Evolutionary conservation across 2,797 vertebrate species (phyloP), one percentile per base, ranked within the genome.

Genomic region (Nasua narica): DNA sequence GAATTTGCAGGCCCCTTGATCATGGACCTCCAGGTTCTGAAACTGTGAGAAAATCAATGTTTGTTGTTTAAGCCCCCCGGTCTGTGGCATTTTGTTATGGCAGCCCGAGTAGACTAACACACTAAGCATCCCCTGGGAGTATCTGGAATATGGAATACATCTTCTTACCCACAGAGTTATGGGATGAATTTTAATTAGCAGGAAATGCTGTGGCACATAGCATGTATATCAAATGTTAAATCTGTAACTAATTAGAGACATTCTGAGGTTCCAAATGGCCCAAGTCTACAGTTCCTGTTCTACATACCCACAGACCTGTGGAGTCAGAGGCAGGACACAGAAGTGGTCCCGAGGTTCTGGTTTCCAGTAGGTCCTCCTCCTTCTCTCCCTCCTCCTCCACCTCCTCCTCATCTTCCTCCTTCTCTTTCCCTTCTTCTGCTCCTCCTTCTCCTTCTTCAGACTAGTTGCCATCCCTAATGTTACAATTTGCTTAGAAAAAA

Each of bases 391-490:
- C 8, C 5, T 27, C 8, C 0, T n/a, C 18, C 5, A 14, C 8
- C 0, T 21, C 6, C 37, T 72, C 37, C 7, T n/a, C 16, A 2
- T 37, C 40, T 0, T 8, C 13, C 18, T 19, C 12, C 67, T 29
- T 23, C 69, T 25, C 65, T 9, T 50, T 50, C 32, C 27, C 3
- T 4, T 25, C 7, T 0, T 40, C 16, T 52, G 14, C 67, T 23
- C 18, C 11, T 25, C 1, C 18, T 46, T 43, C 48, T 25, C 77
- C 14, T 43, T 43, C 37, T 27, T 12, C 23, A 69, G 35, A 85
- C 58, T 62, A 13, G 67, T 69, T 69, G 27, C n/a, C 37, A 56
- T 69, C 81, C 78, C 32, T 92, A 85, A 87, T 87, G 79, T 52
- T 21, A 4, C 25, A 60, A 74, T 52, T 72, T 78, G 4, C 67